phyloP scores from a whole-genome alignment of 2,888 invertebrate genomes.

The Drosophila kanekoi region DNA sequence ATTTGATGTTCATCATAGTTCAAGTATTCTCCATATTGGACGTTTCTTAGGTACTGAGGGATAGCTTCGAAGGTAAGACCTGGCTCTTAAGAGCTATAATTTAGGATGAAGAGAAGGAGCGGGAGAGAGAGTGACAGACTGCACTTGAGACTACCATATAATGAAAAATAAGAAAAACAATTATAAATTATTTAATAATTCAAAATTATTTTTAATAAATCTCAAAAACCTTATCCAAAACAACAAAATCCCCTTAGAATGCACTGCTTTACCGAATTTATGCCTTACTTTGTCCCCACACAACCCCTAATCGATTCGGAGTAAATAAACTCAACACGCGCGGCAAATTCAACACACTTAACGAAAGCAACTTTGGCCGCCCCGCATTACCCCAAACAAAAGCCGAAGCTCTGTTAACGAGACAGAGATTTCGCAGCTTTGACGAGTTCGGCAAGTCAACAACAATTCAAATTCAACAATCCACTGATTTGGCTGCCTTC shows the following conservation, averaged over 20 bases:
- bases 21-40: too few species aligned
- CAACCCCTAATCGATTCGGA: slow-evolving; percentile 26
- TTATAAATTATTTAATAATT: too few species aligned
- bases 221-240: background rate
- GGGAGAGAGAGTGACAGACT: too few species aligned
- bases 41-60: too few species aligned
- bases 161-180: background rate
- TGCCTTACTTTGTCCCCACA: slow-evolving; percentile 8
- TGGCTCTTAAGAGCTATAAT: too few species aligned
- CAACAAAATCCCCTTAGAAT: background rate
- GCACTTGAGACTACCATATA: background rate
- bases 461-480: slow-evolving; percentile 67
- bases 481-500: slow-evolving; percentile 57
- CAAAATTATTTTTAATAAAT: background rate
- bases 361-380: slow-evolving; percentile 49
- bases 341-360: slow-evolving; percentile 25
- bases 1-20: too few species aligned
- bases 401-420: slow-evolving; percentile 39
- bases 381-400: slow-evolving; percentile 1
- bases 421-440: slow-evolving; percentile 53
- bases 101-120: too few species aligned
- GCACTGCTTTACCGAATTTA: slow-evolving; percentile 34
- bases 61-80: too few species aligned
- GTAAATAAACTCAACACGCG: slow-evolving; percentile 7
- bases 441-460: slow-evolving; percentile 52